Evolutionary conservation across 2,113 vertebrate genomes (phyloP).

Genomic region (Hystrix cristata): DNA sequence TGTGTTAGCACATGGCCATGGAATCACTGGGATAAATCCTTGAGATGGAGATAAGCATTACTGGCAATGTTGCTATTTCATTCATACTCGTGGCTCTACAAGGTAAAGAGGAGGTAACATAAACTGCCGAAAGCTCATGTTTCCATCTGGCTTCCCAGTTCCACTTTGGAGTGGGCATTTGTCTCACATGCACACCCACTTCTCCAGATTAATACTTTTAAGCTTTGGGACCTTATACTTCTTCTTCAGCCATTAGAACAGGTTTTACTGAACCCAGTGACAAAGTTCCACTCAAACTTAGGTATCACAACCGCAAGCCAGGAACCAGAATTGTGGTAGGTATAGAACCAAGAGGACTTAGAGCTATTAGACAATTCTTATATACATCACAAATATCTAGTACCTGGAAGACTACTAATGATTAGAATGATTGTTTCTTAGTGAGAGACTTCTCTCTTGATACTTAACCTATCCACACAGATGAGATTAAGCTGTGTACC

Average conservation of each 20-base stretch:
- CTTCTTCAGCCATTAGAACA: neutral
- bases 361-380: slow-evolving; percentile 20
- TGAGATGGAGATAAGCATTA: neutral
- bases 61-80: neutral
- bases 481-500: slow-evolving; percentile 11
- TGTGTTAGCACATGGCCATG: neutral
- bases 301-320: neutral
- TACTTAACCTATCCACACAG: slow-evolving; percentile 49
- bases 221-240: neutral
- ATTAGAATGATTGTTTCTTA: slow-evolving; percentile 60
- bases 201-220: neutral
- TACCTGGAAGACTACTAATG: slow-evolving; percentile 48
- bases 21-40: neutral
- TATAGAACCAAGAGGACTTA: neutral
- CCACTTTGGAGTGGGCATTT: neutral
- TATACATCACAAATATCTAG: slow-evolving; percentile 64
- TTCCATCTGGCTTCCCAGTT: neutral
- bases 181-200: neutral
- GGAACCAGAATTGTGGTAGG: neutral
- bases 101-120: neutral
- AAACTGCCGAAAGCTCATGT: neutral
- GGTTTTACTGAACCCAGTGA: neutral
- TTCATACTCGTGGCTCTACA: neutral
- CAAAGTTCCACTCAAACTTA: neutral
- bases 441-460: neutral